A percentile compares a stretch with the other conserved stretches of the same genome.
phyloP scores from a whole-genome alignment of 2,888 invertebrate species.

The Mesorhabditis spiculigera region DNA sequence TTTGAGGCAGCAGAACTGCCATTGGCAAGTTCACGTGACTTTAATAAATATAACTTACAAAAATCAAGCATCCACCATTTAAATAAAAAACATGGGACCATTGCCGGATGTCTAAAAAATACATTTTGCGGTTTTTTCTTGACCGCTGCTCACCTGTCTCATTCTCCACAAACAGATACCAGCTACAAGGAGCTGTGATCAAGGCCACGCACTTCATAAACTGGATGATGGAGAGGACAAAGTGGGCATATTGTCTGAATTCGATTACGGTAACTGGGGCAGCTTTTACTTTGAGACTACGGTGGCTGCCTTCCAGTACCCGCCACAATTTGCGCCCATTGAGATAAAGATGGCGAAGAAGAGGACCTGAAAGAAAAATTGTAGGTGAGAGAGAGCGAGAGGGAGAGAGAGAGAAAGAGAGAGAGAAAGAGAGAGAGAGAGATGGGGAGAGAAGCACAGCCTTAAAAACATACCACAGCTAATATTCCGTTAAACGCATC shows the following conservation, averaged over 20 bases:
- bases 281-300: slow-evolving; percentile 39
- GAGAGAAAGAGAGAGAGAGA: not conserved
- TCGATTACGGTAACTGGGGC: not conserved
- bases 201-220: slow-evolving; percentile 51
- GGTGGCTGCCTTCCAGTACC: slow-evolving; percentile 53
- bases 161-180: slow-evolving; percentile 37
- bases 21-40: not conserved
- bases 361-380: slow-evolving; percentile 8
- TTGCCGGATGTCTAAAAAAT: not conserved
- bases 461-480: not conserved
- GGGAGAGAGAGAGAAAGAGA: slow-evolving; percentile 23
- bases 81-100: not conserved
- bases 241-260: slow-evolving; percentile 42
- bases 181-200: slow-evolving; percentile 44
- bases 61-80: not conserved
- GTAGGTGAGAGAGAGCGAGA: slow-evolving; percentile 20
- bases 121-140: not conserved
- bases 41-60: not conserved
- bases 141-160: slow-evolving; percentile 17
- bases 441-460: not conserved
- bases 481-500: not conserved
- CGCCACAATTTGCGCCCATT: slow-evolving; percentile 49
- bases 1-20: too few relatives aligned
- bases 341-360: slow-evolving; percentile 41
- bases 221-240: slow-evolving; percentile 47